Percentiles rank a stretch among this genome's conserved stretches.
phyloP scores from a whole-genome alignment of 2,888 invertebrate genomes.

The Cabera pusaria region DNA sequence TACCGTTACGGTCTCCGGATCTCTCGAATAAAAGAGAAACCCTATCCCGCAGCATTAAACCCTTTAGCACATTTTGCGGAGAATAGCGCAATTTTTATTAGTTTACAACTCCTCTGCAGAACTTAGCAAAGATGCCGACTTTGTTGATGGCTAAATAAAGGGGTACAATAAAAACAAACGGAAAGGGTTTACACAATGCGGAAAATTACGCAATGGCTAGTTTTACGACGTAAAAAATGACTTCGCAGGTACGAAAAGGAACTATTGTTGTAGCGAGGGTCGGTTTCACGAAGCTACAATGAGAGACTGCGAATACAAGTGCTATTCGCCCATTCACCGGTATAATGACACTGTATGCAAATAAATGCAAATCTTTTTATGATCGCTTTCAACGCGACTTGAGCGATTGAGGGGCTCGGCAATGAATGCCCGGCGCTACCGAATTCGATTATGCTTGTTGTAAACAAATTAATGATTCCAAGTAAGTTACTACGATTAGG shows the following conservation, averaged over 20 bases:
- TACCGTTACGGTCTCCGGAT: conserved; percentile 70
- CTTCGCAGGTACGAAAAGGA: conserved; percentile 73
- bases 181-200: conserved; percentile 81
- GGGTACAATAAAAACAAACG: conserved; percentile 78
- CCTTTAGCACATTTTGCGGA: conserved; percentile 76
- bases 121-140: conserved; percentile 75
- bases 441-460: conserved; percentile 57
- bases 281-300: conserved; percentile 35
- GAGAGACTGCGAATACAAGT: conserved; percentile 52
- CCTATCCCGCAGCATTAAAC: conserved; percentile 62
- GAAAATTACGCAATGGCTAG: conserved; percentile 78
- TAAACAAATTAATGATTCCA: conserved; percentile 52
- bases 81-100: conserved; percentile 79
- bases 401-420: conserved; percentile 55
- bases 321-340: conserved; percentile 51
- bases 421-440: conserved; percentile 51
- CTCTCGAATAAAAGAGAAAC: conserved; percentile 68
- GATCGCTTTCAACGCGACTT: conserved; percentile 45
- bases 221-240: conserved; percentile 69
- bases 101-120: conserved; percentile 75
- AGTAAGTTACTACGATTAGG: conserved; percentile 12
- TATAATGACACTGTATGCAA: conserved; percentile 69
- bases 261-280: conserved; percentile 48
- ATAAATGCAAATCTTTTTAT: conserved; percentile 68
- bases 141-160: conserved; percentile 56